Evolutionary conservation across 2,113 vertebrate species (phyloP).

Genomic region (Hassar affinis): DNA sequence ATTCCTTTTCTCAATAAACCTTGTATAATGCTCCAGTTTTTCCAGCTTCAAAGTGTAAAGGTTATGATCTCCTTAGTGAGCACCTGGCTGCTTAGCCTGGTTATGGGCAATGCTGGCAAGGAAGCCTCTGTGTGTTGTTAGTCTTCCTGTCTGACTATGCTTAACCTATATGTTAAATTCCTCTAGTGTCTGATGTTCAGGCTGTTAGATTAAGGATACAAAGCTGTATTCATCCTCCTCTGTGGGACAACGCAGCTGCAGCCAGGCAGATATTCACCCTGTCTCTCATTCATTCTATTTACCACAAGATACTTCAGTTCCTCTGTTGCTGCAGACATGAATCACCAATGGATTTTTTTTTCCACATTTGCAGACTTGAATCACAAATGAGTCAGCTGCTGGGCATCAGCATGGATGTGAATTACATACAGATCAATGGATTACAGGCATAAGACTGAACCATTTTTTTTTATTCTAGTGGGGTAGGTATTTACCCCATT

Average conservation of each 20-base stretch:
- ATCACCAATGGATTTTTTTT: conserved; percentile 42
- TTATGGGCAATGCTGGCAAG: background rate
- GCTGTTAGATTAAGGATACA: conserved; percentile 37
- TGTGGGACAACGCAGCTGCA: conserved; percentile 28
- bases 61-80: background rate
- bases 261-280: conserved; percentile 17
- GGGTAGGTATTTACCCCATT: background rate
- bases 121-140: conserved; percentile 8
- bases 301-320: conserved; percentile 16
- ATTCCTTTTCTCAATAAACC: conserved; percentile 3
- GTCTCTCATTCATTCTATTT: conserved; percentile 30
- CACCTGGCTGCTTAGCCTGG: conserved; percentile 10
- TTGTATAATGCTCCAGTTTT: background rate
- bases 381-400: conserved; percentile 36
- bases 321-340: conserved; percentile 41
- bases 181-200: conserved; percentile 36
- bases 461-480: background rate
- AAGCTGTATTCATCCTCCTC: conserved; percentile 52
- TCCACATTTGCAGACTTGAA: conserved; percentile 37
- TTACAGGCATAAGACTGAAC: conserved; percentile 1
- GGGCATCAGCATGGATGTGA: background rate
- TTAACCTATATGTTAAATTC: conserved; percentile 56
- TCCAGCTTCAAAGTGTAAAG: conserved; percentile 1
- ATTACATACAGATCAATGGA: conserved; percentile 17
- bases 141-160: conserved; percentile 35